A percentile compares a stretch with the other conserved stretches of the same genome.
phyloP scores from a whole-genome alignment of 2,113 vertebrate genomes.

The Cryptotis parvus region DNA sequence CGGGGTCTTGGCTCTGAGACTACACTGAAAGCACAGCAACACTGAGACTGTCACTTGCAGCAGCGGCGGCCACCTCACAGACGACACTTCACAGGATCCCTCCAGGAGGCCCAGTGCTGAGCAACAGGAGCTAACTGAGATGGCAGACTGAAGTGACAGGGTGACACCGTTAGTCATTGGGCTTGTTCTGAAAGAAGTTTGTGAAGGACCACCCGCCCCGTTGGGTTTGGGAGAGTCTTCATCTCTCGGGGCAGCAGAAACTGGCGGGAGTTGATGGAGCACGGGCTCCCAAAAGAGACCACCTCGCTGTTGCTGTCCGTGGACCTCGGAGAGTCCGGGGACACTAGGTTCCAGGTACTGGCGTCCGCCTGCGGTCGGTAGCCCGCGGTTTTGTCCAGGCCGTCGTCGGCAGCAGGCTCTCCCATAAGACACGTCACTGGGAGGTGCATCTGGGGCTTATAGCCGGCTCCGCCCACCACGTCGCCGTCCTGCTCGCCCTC shows the following conservation, averaged over 20 bases:
- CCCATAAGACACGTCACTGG: slow-evolving; percentile 73
- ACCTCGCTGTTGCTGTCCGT: slow-evolving; percentile 89
- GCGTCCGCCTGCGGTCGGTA: slow-evolving; percentile 94
- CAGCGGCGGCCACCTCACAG: slow-evolving; percentile 71
- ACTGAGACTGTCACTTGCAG: slow-evolving; percentile 66
- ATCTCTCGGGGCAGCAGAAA: slow-evolving; percentile 94
- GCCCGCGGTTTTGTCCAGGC: slow-evolving; percentile 85
- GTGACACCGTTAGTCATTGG: slow-evolving; percentile 84
- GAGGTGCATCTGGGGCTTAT: slow-evolving; percentile 90
- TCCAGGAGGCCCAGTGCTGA: slow-evolving; percentile 74
- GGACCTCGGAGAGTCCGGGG: slow-evolving; percentile 89
- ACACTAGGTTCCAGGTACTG: slow-evolving; percentile 89
- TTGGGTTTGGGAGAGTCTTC: slow-evolving; percentile 87
- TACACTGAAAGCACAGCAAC: slow-evolving; percentile 74
- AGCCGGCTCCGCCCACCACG: slow-evolving; percentile 83
- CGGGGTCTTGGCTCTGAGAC: slow-evolving; percentile 67
- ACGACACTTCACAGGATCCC: slow-evolving; percentile 73
- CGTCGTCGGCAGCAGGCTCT: slow-evolving; percentile 79
- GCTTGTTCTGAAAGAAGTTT: slow-evolving; percentile 90
- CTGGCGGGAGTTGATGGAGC: slow-evolving; percentile 95
- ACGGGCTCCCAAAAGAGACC: slow-evolving; percentile 94
- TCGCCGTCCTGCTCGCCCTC: slow-evolving; percentile 83
- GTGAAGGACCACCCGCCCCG: slow-evolving; percentile 88
- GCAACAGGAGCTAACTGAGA: slow-evolving; percentile 83
- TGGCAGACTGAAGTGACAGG: slow-evolving; percentile 69